Evolutionary conservation across 2,888 invertebrate species (phyloP).

Genomic region (Agrilus biguttatus): DNA sequence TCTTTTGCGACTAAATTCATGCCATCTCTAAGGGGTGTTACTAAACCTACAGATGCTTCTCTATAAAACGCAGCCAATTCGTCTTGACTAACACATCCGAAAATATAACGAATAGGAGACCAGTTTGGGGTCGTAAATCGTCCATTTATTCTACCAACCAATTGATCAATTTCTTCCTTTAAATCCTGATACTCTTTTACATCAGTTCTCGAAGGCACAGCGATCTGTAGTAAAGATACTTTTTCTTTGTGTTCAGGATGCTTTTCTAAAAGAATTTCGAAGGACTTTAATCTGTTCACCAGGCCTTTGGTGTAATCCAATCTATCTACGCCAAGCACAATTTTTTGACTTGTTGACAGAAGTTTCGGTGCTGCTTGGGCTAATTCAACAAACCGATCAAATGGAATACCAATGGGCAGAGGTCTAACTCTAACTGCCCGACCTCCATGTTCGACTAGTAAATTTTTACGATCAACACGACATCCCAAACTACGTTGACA

Average conservation of each 20-base stretch:
- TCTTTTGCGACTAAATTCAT: constrained; percentile 91
- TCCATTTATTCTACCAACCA: constrained; percentile 79
- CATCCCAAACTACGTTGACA: constrained; percentile 78
- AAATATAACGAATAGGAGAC: constrained; percentile 84
- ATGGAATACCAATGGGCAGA: constrained; percentile 80
- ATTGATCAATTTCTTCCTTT: constrained; percentile 81
- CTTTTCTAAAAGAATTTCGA: constrained; percentile 65
- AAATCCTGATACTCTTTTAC: constrained; percentile 82
- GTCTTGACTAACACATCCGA: constrained; percentile 75
- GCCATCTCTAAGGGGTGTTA: constrained; percentile 76
- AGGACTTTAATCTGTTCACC: constrained; percentile 69
- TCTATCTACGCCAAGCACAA: constrained; percentile 77
- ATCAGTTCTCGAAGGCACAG: constrained; percentile 79
- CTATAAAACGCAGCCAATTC: constrained; percentile 77
- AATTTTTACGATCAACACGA: constrained; percentile 74
- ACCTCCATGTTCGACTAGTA: constrained; percentile 76
- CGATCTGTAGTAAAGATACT: constrained; percentile 70
- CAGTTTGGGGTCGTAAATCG: constrained; percentile 81
- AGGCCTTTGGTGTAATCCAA: constrained; percentile 85
- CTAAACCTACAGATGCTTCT: constrained; percentile 74
- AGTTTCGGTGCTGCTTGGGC: constrained; percentile 52
- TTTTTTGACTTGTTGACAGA: constrained; percentile 59
- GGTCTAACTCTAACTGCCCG: constrained; percentile 72
- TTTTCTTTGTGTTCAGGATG: constrained; percentile 78
- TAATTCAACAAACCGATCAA: constrained; percentile 68